A percentile compares a stretch with the other conserved stretches of the same genome.
phyloP scores from a whole-genome alignment of 1,140 invertebrate genomes.

The Oncopeltus fasciatus region DNA sequence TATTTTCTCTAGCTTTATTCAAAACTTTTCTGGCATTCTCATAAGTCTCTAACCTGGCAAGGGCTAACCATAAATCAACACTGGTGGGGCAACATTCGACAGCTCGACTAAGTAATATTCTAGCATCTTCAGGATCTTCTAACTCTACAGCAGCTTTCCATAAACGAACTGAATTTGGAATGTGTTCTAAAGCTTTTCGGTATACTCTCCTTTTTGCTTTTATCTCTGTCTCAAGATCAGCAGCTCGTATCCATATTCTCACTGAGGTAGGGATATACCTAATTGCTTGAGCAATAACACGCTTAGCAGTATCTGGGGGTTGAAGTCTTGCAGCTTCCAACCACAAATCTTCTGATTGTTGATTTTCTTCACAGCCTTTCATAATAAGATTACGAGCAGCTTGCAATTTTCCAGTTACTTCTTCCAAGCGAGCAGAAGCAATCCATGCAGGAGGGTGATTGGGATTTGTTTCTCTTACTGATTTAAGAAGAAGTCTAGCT shows the following conservation, averaged over 20 bases:
- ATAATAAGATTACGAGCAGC: conserved; percentile 93
- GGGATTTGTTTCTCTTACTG: conserved; percentile 95
- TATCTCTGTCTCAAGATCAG: conserved; percentile 85
- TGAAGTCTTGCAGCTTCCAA: conserved; percentile 89
- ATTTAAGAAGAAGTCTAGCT: conserved; percentile 87
- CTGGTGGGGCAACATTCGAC: conserved; percentile 97
- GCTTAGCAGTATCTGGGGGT: conserved; percentile 85
- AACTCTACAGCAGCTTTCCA: conserved; percentile 99
- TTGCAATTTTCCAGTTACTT: conserved; percentile 98
- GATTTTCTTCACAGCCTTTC: conserved; percentile 92
- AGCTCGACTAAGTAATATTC: conserved; percentile 85
- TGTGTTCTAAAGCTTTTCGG: conserved; percentile 87
- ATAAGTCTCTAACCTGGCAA: conserved; percentile 91
- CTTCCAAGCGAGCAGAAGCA: conserved; percentile 93
- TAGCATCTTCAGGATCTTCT: conserved; percentile 93
- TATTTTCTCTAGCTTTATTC: conserved; percentile 97
- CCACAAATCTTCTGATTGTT: conserved; percentile 95
- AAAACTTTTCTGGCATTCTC: conserved; percentile 92
- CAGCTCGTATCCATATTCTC: conserved; percentile 95
- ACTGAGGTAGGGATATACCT: conserved; percentile 80
- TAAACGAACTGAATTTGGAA: conserved; percentile 92
- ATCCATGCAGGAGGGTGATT: conserved; percentile 99
- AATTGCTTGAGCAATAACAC: conserved; percentile 79
- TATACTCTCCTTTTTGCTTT: conserved; percentile 92
- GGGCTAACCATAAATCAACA: conserved; percentile 94